Conservation (phyloP, 2,113 vertebrate genomes). For the Equus przewalskii region DNA sequence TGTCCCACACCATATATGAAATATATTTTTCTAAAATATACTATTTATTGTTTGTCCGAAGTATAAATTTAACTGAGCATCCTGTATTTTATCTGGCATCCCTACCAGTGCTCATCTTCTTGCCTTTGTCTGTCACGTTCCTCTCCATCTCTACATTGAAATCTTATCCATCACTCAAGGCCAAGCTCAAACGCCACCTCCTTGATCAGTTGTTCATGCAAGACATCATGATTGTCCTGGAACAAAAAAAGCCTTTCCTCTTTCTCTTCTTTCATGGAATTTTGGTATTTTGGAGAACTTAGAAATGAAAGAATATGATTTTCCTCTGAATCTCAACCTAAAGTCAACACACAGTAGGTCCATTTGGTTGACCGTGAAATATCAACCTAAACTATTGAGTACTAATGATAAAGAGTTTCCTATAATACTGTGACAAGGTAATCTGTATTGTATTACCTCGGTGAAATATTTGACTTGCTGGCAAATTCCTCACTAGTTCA, state of each 20-base stretch:
- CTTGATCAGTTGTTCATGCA: background rate
- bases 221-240: no score
- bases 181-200: background rate
- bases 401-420: background rate
- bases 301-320: background rate
- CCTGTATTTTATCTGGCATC: background rate
- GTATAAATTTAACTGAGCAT: background rate
- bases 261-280: background rate
- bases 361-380: background rate
- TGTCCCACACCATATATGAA: background rate
- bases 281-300: background rate
- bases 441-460: background rate
- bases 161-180: background rate
- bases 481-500: background rate
- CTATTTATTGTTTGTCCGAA: background rate
- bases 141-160: background rate
- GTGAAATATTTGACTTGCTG: background rate
- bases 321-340: background rate
- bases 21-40: background rate
- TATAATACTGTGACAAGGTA: background rate
- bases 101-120: background rate
- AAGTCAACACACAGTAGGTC: background rate
- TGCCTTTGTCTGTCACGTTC: background rate
- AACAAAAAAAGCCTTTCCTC: background rate
- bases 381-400: background rate